A percentile compares a stretch with the other conserved stretches of the same genome.
Evolutionary conservation across 2,888 invertebrate species (phyloP).

Genomic region (Chaetoderma sp.): DNA sequence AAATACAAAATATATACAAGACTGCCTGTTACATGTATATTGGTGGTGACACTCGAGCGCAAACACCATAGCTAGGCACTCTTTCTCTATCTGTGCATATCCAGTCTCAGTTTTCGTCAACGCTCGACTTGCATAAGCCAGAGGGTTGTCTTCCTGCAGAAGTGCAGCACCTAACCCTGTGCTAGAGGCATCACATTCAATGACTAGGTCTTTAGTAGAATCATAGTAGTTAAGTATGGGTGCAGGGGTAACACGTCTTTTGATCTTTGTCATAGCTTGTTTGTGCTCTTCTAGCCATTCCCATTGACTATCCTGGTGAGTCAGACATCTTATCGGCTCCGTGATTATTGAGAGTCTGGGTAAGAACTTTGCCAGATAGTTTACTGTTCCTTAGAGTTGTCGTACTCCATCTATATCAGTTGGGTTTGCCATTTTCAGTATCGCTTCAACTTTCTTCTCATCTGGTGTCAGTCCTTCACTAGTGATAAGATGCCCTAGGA

Average conservation of each 20-base stretch:
- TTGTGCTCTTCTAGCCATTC: not conserved
- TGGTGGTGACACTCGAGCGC: slow-evolving; percentile 27
- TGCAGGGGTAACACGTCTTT: not conserved
- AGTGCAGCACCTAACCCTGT: slow-evolving; percentile 17
- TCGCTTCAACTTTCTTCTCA: slow-evolving; percentile 21
- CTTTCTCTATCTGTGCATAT: slow-evolving; percentile 27
- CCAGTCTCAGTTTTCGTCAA: slow-evolving; percentile 13
- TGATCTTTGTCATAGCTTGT: not conserved
- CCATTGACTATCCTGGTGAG: not conserved
- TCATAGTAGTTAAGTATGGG: slow-evolving; percentile 23
- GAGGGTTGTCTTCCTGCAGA: slow-evolving; percentile 13
- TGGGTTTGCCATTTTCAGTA: slow-evolving; percentile 10
- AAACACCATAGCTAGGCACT: slow-evolving; percentile 28
- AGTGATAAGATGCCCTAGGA: slow-evolving; percentile 22
- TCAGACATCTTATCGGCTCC: slow-evolving; percentile 8
- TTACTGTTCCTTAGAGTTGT: slow-evolving; percentile 3
- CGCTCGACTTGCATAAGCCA: slow-evolving; percentile 17
- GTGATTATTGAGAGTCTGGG: slow-evolving; percentile 5
- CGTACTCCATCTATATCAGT: not conserved
- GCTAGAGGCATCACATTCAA: slow-evolving; percentile 19
- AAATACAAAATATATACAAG: too few relatives aligned
- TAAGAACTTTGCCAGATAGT: slow-evolving; percentile 14
- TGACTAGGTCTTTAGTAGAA: slow-evolving; percentile 1
- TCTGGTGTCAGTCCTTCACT: slow-evolving; percentile 21
- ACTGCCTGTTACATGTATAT: slow-evolving; percentile 26